These are phyloP conservation scores for Bos indicus DNA, from an alignment of 2,113 vertebrate genomes.

Conservation along the genomic window DNA sequence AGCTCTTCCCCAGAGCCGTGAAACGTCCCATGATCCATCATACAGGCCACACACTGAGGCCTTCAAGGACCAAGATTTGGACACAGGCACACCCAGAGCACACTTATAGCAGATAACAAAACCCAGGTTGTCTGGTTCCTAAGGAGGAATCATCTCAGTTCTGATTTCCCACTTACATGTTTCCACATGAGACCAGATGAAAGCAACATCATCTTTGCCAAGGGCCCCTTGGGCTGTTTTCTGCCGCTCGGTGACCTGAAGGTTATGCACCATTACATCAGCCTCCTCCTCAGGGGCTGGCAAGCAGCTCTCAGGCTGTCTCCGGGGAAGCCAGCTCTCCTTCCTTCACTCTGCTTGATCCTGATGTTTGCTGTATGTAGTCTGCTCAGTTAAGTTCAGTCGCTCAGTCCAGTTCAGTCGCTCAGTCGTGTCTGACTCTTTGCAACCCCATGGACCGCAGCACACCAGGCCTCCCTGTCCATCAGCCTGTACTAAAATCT, in stretches of 20 bases:
- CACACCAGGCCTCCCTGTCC: not conserved
- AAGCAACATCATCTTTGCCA: slow-evolving; percentile 11
- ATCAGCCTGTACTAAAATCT: not conserved
- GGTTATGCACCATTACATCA: slow-evolving; percentile 41
- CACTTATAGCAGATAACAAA: not conserved
- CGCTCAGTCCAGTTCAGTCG: not conserved
- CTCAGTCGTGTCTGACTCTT: not conserved
- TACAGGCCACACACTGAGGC: not conserved
- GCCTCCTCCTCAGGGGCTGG: not conserved
- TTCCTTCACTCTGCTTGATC: not conserved
- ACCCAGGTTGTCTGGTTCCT: not conserved
- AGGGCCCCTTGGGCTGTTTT: not conserved
- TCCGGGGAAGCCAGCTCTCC: not conserved
- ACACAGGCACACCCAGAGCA: not conserved
- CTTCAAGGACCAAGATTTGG: not conserved
- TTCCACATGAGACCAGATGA: slow-evolving; percentile 27
- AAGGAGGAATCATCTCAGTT: not conserved
- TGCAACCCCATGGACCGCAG: not conserved
- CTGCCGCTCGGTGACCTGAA: not conserved
- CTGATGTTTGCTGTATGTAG: not conserved
- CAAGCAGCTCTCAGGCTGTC: not conserved
- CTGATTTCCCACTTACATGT: slow-evolving; percentile 23
- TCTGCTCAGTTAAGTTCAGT: not conserved
- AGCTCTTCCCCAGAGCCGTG: not conserved
- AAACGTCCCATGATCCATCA: not conserved